Evolutionary conservation across 2,888 invertebrate genomes (phyloP).

Genomic region (Thysanoteuthis rhombus): DNA sequence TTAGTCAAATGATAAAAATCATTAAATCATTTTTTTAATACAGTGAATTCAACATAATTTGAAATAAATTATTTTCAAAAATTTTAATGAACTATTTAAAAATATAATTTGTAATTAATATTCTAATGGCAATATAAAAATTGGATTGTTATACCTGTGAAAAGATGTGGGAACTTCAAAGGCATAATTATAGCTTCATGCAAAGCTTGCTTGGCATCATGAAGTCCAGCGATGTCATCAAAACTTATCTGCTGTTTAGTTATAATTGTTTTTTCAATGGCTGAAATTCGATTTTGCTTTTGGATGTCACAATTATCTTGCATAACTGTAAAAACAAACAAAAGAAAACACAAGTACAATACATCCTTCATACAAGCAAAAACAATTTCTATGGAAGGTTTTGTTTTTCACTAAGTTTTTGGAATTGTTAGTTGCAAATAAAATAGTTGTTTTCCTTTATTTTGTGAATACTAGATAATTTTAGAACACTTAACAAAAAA

Average conservation of each 20-base stretch:
- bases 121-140: not conserved
- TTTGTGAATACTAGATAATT: no score
- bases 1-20: no score
- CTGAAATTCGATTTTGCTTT: constrained; percentile 43
- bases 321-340: not conserved
- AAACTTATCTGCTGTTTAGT: constrained; percentile 57
- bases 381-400: no score
- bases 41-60: no score
- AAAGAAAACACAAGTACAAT: not conserved
- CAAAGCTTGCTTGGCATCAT: constrained; percentile 70
- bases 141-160: constrained; percentile 62
- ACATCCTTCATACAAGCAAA: no score
- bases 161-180: constrained; percentile 72
- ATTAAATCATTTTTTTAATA: no score
- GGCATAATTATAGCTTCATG: constrained; percentile 71
- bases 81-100: not conserved
- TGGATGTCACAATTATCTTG: constrained; percentile 36
- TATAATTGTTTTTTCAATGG: constrained; percentile 61
- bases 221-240: constrained; percentile 70
- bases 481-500: no score
- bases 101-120: not conserved
- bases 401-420: no score
- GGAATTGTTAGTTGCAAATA: no score
- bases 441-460: no score
- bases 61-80: no score